These are phyloP conservation scores for Standfussiana lucernea DNA, from an alignment of 2,888 invertebrate species.

Conservation along the genomic window DNA sequence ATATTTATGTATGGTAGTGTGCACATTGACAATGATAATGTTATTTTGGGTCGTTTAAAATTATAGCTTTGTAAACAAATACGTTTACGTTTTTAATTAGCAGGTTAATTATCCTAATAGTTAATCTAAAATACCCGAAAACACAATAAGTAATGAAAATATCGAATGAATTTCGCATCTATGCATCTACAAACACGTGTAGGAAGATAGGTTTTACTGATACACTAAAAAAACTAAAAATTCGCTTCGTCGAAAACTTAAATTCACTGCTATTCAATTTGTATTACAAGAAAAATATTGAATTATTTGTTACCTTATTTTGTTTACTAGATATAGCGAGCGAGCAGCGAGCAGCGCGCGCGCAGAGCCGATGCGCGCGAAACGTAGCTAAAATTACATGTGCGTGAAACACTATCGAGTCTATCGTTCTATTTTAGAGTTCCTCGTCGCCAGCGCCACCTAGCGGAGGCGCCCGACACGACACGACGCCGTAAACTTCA, in stretches of 20 bases:
- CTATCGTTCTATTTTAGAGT: slow-evolving; percentile 64
- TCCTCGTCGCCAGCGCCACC: slow-evolving; percentile 51
- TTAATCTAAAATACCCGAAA: neutral
- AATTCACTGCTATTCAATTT: neutral
- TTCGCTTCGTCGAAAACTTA: neutral
- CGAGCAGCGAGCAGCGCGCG: slow-evolving; percentile 27
- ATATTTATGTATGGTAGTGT: neutral
- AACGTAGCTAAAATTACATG: slow-evolving; percentile 76
- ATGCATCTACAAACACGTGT: neutral
- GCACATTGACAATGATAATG: slow-evolving; percentile 10
- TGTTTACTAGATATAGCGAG: slow-evolving; percentile 34
- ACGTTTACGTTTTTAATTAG: neutral
- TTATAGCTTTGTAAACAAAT: slow-evolving; percentile 4
- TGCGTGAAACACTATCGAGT: slow-evolving; percentile 64
- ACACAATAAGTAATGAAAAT: neutral
- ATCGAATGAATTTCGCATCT: slow-evolving; percentile 20
- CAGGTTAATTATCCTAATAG: neutral
- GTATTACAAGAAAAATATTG: neutral
- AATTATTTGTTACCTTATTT: slow-evolving; percentile 46
- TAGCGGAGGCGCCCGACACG: slow-evolving; percentile 11
- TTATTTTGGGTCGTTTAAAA: slow-evolving; percentile 24
- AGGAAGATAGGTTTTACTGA: neutral
- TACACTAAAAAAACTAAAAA: neutral
- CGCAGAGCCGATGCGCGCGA: slow-evolving; percentile 65
- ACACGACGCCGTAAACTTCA: slow-evolving; percentile 12